Conservation (phyloP, 2,888 invertebrate species). For the Erebia palarica region DNA sequence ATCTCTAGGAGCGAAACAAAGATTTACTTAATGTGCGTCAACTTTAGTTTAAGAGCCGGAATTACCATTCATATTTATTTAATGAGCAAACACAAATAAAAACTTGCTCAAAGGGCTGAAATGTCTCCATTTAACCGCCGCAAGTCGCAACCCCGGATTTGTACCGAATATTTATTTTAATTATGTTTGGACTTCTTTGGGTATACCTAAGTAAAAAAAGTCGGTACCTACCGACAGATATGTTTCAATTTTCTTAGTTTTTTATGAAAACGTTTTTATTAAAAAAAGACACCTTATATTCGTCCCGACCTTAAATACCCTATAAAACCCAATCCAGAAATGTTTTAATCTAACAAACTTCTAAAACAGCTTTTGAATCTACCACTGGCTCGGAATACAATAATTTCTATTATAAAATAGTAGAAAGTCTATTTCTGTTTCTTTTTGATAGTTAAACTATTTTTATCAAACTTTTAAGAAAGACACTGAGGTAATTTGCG, state of each 20-base stretch:
- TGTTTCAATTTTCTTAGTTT: background rate
- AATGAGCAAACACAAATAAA: conserved; percentile 80
- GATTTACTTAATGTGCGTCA: conserved; percentile 25
- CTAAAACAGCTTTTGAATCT: too few relatives aligned
- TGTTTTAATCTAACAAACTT: too few relatives aligned
- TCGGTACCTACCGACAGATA: background rate
- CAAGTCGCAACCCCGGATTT: conserved; percentile 72
- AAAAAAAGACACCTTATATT: background rate
- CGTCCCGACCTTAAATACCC: too few relatives aligned
- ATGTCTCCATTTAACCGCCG: conserved; percentile 77
- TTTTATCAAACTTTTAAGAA: too few relatives aligned
- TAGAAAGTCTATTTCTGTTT: too few relatives aligned
- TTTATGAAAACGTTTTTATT: background rate
- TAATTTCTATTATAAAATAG: too few relatives aligned
- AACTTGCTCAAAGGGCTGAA: conserved; percentile 79
- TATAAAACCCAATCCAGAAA: too few relatives aligned
- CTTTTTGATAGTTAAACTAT: too few relatives aligned
- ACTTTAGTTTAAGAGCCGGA: conserved; percentile 63
- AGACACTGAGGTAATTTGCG: too few relatives aligned
- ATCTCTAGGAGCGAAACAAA: conserved; percentile 3
- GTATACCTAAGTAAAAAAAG: too few relatives aligned
- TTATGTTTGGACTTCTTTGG: conserved; percentile 15
- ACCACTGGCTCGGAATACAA: too few relatives aligned
- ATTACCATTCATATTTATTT: conserved; percentile 76
- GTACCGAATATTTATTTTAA: conserved; percentile 23